These are phyloP conservation scores for Chrysolina americana DNA, from an alignment of 2,888 invertebrate genomes.

Conservation along the genomic window DNA sequence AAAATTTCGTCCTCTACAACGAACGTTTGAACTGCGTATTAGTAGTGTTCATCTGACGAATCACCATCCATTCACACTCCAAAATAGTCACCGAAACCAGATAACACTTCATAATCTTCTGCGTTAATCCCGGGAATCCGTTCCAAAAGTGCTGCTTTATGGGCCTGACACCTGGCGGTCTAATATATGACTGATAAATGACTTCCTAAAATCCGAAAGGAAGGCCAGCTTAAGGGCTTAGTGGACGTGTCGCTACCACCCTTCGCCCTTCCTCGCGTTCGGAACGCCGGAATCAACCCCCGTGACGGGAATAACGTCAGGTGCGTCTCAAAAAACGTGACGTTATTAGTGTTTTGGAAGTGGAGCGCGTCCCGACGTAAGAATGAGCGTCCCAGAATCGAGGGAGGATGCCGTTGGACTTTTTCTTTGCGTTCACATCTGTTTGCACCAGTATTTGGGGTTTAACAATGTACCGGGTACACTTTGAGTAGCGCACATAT, in stretches of 20 bases:
- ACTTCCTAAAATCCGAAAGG: slow-evolving; percentile 70
- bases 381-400: not conserved
- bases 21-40: no score
- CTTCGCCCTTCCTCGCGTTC: slow-evolving; percentile 50
- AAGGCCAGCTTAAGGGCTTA: slow-evolving; percentile 69
- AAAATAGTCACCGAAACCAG: slow-evolving; percentile 17
- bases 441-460: no score
- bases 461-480: no score
- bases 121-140: slow-evolving; percentile 60
- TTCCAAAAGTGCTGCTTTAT: slow-evolving; percentile 64
- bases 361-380: slow-evolving; percentile 16
- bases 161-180: slow-evolving; percentile 67
- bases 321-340: slow-evolving; percentile 64
- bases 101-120: slow-evolving; percentile 50
- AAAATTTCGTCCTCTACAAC: no score
- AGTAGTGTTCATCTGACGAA: not conserved
- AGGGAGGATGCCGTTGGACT: not conserved
- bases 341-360: slow-evolving; percentile 62
- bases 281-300: slow-evolving; percentile 53
- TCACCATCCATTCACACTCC: not conserved
- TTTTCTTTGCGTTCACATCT: not conserved
- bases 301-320: slow-evolving; percentile 59
- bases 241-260: slow-evolving; percentile 67
- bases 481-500: no score
- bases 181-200: slow-evolving; percentile 68